Conservation (phyloP, 1,140 invertebrate species). For the Trachelipus rathkii region DNA sequence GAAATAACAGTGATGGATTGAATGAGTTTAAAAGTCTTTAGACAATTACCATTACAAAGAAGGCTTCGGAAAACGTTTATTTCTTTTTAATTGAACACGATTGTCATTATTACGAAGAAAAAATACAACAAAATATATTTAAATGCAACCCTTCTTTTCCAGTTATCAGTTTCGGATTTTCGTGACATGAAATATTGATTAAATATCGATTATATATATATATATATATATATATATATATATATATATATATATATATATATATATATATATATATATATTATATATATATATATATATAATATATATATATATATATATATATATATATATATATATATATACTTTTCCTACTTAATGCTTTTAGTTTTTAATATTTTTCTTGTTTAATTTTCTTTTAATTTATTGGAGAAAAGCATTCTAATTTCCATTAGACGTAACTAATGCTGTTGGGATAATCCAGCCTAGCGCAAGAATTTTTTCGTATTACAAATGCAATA, state of each 20-base stretch:
- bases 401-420: too few species aligned
- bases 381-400: too few species aligned
- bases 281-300: neutral
- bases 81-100: neutral
- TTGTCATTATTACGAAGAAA: conserved; percentile 7
- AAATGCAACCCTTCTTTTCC: too few species aligned
- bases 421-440: too few species aligned
- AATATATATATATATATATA: conserved; percentile 5
- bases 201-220: neutral
- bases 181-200: too few species aligned
- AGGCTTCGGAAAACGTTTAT: neutral
- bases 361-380: too few species aligned
- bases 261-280: conserved; percentile 5
- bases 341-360: too few species aligned
- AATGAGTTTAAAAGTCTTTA: neutral
- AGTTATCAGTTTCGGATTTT: too few species aligned
- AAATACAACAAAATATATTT: neutral
- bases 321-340: too few species aligned
- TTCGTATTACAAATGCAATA: too few species aligned
- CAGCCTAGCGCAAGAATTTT: too few species aligned
- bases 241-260: conserved; percentile 5
- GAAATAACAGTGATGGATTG: conserved; percentile 3
- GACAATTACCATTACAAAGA: neutral
- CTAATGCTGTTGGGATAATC: too few species aligned
- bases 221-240: neutral